Conservation (phyloP, 2,888 invertebrate species). For the Cantharis lateralis region DNA sequence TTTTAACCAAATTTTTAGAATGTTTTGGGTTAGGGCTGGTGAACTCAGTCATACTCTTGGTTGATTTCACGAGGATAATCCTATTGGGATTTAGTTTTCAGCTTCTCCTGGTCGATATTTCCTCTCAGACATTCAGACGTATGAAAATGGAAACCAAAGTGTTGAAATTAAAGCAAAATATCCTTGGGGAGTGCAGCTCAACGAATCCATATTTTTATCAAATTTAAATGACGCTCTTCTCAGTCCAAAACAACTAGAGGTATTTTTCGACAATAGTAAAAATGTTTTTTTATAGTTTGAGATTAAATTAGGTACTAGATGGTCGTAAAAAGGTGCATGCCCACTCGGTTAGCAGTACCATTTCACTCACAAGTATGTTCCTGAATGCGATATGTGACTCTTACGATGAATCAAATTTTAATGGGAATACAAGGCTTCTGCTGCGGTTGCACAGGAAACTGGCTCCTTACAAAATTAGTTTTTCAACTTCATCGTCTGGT, state of each 20-base stretch:
- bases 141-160: slow-evolving; percentile 53
- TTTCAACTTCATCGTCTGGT: slow-evolving; percentile 61
- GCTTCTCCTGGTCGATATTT: slow-evolving; percentile 73
- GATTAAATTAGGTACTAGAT: slow-evolving; percentile 49
- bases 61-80: too few species aligned
- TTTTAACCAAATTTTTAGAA: too few species aligned
- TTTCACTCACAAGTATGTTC: slow-evolving; percentile 60
- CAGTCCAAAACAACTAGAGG: slow-evolving; percentile 40
- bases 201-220: slow-evolving; percentile 65
- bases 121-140: slow-evolving; percentile 63
- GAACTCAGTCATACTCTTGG: too few species aligned
- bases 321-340: slow-evolving; percentile 51
- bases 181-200: slow-evolving; percentile 63
- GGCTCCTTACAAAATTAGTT: slow-evolving; percentile 76
- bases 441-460: slow-evolving; percentile 71
- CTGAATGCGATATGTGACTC: slow-evolving; percentile 65
- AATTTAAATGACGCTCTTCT: slow-evolving; percentile 40
- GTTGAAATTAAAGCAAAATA: slow-evolving; percentile 71
- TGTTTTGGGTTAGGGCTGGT: too few species aligned
- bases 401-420: slow-evolving; percentile 58
- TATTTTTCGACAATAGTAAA: slow-evolving; percentile 16
- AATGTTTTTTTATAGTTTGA: background rate
- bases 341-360: slow-evolving; percentile 57
- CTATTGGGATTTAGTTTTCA: slow-evolving; percentile 59
- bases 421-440: slow-evolving; percentile 53